Evolutionary conservation across 2,888 invertebrate genomes (phyloP).

Genomic region (Drosophila anomalata): DNA sequence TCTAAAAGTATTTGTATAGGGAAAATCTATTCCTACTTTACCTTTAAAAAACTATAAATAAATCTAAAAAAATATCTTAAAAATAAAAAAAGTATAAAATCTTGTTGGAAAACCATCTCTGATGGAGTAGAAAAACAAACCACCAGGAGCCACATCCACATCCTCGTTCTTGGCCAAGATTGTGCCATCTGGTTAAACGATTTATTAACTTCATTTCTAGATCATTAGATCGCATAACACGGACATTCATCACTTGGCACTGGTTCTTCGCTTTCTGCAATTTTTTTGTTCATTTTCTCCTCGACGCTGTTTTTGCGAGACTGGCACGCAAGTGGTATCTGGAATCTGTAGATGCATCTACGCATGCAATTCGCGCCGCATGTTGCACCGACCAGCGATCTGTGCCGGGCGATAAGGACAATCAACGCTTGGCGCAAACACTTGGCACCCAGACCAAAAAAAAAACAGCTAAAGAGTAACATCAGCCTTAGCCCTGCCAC

Average conservation of each 20-base stretch:
- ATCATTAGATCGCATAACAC: slow-evolving; percentile 83
- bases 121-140: background rate
- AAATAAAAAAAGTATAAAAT: too few relatives aligned
- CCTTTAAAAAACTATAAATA: too few relatives aligned
- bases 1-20: too few relatives aligned
- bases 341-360: slow-evolving; percentile 51
- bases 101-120: slow-evolving; percentile 12
- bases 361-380: slow-evolving; percentile 71
- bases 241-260: slow-evolving; percentile 82
- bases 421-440: slow-evolving; percentile 78
- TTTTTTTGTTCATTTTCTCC: slow-evolving; percentile 1
- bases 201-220: slow-evolving; percentile 83
- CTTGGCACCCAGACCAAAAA: slow-evolving; percentile 64
- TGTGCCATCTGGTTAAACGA: slow-evolving; percentile 80
- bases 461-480: slow-evolving; percentile 1
- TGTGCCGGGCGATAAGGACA: slow-evolving; percentile 65
- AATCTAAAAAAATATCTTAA: background rate
- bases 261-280: slow-evolving; percentile 18
- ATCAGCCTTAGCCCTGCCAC: slow-evolving; percentile 34
- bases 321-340: slow-evolving; percentile 47
- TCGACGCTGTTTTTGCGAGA: slow-evolving; percentile 13
- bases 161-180: slow-evolving; percentile 27
- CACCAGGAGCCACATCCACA: slow-evolving; percentile 11
- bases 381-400: slow-evolving; percentile 46
- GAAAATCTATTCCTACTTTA: too few relatives aligned